Evolutionary conservation across 92 coral and sea anemone genomes (phyloP), one percentile per base, ranked within the genome.

Genomic region (Diadumene lineata): DNA sequence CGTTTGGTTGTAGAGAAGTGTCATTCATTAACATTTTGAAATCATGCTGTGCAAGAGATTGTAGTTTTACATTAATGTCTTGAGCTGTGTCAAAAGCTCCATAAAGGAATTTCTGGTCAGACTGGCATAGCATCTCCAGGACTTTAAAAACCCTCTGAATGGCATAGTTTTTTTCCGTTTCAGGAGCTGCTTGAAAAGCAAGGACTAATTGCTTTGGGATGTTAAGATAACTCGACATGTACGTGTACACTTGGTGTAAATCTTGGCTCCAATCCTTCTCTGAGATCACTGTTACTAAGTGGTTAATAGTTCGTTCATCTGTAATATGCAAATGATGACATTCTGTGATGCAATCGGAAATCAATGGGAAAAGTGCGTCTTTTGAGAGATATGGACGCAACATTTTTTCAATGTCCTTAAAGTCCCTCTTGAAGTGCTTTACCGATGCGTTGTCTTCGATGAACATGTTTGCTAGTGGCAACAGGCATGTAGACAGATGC

Each of bases 181-280:
- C 31, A 24, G 70, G n/a, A 10, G 69, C 43, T 17, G 22, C 69
- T 28, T 43, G 63, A 24, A 74, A 61, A 26, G 69, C 65, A 0
- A 38, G 29, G 46, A 60, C 79, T 31, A 74, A 61, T 32, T 43
- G 68, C 43, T 38, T 60, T 1, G 79, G 79, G 19, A 74, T 43
- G 31, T 43, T 46, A 17, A 74, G 32, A 32, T 30, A 31, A 38
- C 68, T 56, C 18, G 30, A 4, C 8, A 64, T 22, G 15, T 13
- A 58, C 1, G 13, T 23, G 68, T 58, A 18, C 28, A 58, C 64
- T 58, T 23, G 22, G 6, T 15, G 2, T 16, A 53, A 53, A 53
- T 69, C 75, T 0, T 29, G 61, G 2, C 31, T 27, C 75, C 53
- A 53, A 30, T 69, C 7, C 24, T 21, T 24, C 16, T 69, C 44